A percentile compares a stretch with the other conserved stretches of the same genome.
Evolutionary conservation across 2,113 vertebrate genomes (phyloP).

Genomic region (Ardeotis arabs): DNA sequence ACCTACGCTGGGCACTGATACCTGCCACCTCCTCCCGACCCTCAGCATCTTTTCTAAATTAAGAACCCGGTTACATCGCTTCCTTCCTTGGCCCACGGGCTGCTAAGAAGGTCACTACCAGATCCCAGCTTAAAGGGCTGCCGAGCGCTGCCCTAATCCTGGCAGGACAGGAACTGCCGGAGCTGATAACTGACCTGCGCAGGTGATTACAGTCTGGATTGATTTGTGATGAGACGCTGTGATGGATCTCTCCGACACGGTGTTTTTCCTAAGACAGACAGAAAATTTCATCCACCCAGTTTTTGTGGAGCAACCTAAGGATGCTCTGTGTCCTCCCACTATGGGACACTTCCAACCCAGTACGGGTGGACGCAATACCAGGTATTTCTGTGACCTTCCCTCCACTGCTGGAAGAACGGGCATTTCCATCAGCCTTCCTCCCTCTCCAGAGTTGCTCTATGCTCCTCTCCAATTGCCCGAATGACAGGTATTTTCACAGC

Average conservation of each 20-base stretch:
- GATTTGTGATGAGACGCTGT: neutral
- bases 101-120: slow-evolving; percentile 51
- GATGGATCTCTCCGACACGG: neutral
- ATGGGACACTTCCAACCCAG: neutral
- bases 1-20: fast-evolving
- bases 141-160: slow-evolving; percentile 19
- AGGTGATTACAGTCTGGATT: slow-evolving; percentile 33
- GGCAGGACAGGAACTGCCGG: neutral
- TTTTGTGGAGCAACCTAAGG: neutral
- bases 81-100: neutral
- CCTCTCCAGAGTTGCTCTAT: neutral
- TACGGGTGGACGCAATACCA: neutral
- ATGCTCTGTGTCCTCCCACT: neutral
- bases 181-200: neutral
- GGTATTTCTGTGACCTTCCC: neutral
- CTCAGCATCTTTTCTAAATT: neutral
- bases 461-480: neutral
- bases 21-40: neutral
- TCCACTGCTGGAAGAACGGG: fast-evolving
- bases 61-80: slow-evolving; percentile 2
- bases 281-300: neutral
- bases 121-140: neutral
- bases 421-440: neutral
- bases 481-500: neutral
- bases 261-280: neutral